Percentiles rank a stretch among this genome's conserved stretches.
phyloP scores from a whole-genome alignment of 2,797 vertebrate genomes.

The Coracias cyanogaster region DNA sequence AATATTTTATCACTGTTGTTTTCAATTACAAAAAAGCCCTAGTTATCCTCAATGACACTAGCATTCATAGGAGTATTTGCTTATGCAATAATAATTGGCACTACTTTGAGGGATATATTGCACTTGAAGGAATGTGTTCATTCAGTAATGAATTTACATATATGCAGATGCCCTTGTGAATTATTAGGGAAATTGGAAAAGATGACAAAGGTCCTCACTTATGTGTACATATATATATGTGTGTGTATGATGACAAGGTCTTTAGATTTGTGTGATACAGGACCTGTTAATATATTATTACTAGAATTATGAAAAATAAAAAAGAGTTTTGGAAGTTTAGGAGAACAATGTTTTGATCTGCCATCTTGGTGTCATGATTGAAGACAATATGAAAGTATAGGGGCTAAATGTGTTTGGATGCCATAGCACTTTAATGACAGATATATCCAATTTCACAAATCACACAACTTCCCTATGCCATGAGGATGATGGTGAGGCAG shows the following conservation, averaged over 20 bases:
- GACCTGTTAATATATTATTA: neutral
- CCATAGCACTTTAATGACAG: neutral
- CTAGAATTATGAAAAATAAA: neutral
- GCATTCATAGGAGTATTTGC: constrained; percentile 56
- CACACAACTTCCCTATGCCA: neutral
- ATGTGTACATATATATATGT: neutral
- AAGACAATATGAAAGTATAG: neutral
- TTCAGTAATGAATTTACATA: constrained; percentile 37
- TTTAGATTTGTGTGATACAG: neutral
- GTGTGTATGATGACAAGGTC: neutral
- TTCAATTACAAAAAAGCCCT: constrained; percentile 55
- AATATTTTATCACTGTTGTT: constrained; percentile 50
- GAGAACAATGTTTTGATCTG: neutral
- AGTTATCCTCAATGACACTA: constrained; percentile 47
- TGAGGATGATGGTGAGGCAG: neutral
- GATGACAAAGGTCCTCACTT: neutral
- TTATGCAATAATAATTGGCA: neutral
- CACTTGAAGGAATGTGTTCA: neutral
- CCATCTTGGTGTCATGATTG: neutral
- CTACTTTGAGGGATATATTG: constrained; percentile 21
- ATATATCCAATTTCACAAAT: neutral
- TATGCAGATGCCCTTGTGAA: neutral
- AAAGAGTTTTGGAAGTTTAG: neutral
- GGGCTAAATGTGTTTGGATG: neutral
- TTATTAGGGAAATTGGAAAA: neutral